Evolutionary conservation across 2,113 vertebrate species (phyloP).

Genomic region (Antechinus flavipes): DNA sequence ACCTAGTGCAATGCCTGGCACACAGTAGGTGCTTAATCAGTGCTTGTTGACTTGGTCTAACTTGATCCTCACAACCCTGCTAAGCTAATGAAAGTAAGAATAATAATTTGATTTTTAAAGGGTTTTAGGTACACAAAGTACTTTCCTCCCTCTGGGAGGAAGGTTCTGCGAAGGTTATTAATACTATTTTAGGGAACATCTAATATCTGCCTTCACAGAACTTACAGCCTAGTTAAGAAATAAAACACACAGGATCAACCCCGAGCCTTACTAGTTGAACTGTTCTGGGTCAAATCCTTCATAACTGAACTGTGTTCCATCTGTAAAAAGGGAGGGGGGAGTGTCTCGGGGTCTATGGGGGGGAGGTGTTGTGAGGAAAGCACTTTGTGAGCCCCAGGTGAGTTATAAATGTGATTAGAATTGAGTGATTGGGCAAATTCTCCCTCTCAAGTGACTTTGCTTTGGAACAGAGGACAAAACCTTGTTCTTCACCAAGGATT

Average conservation of each 20-base stretch:
- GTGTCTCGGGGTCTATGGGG: not conserved
- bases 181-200: not conserved
- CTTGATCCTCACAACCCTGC: not conserved
- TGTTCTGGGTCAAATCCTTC: not conserved
- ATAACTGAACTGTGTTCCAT: not conserved
- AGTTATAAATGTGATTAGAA: not conserved
- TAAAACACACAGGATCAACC: not conserved
- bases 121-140: not conserved
- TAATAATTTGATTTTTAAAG: not conserved
- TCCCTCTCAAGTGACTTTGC: not conserved
- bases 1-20: not conserved
- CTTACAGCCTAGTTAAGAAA: not conserved
- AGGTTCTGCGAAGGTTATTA: rapidly evolving
- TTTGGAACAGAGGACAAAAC: not conserved
- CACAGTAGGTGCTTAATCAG: not conserved
- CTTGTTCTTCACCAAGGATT: not conserved
- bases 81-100: not conserved
- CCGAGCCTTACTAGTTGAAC: not conserved
- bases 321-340: not conserved
- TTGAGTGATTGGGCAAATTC: not conserved
- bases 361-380: not conserved
- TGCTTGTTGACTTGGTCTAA: not conserved
- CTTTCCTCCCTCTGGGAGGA: not conserved
- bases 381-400: not conserved
- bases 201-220: not conserved